Evolutionary conservation across 2,888 invertebrate genomes (phyloP), one percentile per base, ranked within the genome.

Genomic region (Iphiclides podalirius): DNA sequence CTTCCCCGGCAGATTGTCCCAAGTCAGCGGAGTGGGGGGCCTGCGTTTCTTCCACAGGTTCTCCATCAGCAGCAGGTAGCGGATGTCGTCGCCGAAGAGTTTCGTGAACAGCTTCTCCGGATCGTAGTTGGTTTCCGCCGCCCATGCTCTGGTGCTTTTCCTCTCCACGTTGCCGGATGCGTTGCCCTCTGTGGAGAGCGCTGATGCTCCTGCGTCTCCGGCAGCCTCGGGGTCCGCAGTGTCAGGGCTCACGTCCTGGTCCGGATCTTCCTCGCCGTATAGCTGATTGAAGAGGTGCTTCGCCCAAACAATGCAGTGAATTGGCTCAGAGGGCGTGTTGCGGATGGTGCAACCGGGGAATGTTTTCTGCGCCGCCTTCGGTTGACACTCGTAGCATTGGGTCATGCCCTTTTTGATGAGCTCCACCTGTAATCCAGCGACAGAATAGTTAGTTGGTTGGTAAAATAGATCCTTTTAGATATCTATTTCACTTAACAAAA

Each of bases 261-360:
- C 98, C 0, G 97, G 96, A 78, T 98, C 98, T 54, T 94, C 94
- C 82, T 98, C 98, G 0, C 99, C 99, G 89, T 98, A 99, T 11
- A 99, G 89, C 83, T 99, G 99, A 95, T 98, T 98, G 85, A 99
- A 99, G 7, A 99, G 91, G 90, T 98, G 98, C 79, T 99, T 99
- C 0, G 98, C 96, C 99, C 99, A 99, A 13, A 99, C 98, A 60
- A 99, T 98, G 77, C 99, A 99, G 82, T 99, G 99, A 61, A 99
- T 98, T 0, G 97, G 97, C 77, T 99, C 99, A 0, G 98, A 98
- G 0, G 99, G 99, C 0, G 99, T 99, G 75, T 99, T 99, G 34
- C 99, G 91, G 61, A 99, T 99, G 1, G 99, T 99, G 76, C 99
- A 99, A 0, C 98, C 98, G 0, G 99, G 99, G 83, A 93, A 99